Evolutionary conservation across 2,113 vertebrate genomes (phyloP).

Genomic region (Glaucomys volans): DNA sequence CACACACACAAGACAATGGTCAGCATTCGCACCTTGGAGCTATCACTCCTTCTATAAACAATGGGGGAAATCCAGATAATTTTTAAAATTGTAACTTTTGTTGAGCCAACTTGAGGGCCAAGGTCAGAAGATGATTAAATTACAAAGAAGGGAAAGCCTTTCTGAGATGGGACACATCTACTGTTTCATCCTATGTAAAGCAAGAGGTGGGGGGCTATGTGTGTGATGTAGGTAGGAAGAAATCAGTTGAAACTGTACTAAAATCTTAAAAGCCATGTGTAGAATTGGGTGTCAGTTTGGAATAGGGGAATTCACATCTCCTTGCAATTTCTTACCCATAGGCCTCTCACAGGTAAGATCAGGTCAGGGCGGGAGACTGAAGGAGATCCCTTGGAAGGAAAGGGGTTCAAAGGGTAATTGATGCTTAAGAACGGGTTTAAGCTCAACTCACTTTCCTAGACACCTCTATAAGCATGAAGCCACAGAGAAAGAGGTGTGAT

Average conservation of each 20-base stretch:
- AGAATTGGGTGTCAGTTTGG: not conserved
- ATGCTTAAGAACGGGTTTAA: not conserved
- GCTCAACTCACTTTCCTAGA: not conserved
- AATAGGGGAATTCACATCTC: not conserved
- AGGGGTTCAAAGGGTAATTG: not conserved
- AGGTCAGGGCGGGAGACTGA: not conserved
- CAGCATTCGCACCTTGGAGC: not conserved
- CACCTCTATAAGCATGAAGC: not conserved
- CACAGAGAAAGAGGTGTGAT: not conserved
- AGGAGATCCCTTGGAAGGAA: not conserved
- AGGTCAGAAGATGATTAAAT: not conserved
- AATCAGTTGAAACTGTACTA: constrained; percentile 7
- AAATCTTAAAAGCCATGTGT: constrained; percentile 22
- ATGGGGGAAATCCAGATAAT: not conserved
- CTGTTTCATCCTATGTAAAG: not conserved
- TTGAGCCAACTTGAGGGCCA: not conserved
- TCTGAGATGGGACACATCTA: not conserved
- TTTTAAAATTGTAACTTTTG: not conserved
- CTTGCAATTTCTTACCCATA: not conserved
- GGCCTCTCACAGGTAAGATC: not conserved
- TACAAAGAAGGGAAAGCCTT: not conserved
- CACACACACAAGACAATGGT: not conserved
- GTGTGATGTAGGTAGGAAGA: not conserved
- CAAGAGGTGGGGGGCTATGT: too few species aligned
- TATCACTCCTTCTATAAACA: not conserved